Base-by-base conservation (phyloP, 2,797 vertebrate genomes). In the Graptemys geographica region DNA sequence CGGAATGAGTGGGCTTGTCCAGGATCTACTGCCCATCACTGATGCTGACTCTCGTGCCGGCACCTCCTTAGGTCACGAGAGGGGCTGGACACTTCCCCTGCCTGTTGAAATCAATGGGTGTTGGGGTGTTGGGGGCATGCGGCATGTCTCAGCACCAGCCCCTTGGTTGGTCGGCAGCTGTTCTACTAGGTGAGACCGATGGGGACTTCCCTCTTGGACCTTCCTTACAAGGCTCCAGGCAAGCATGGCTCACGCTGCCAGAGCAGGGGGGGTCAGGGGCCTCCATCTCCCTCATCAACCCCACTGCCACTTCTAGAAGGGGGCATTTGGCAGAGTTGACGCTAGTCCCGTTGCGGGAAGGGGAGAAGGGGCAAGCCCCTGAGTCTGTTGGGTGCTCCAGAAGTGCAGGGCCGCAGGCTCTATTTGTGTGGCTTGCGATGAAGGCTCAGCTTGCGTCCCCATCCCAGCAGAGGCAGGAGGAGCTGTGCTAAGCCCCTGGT, bases 331-430 rank as follows among this genome's bases (percentile, higher is more conserved):
- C 44, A 9, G 74, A 16, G 74, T 15, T 47, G 41, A 27, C 25
- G 8, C 27, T 27, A 47, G 44, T 47, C 13, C 41, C 28, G 1
- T 8, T 78, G 74, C 3, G 27, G 72, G 41, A 44, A 76, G 41
- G 27, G 44, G 27, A 49, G 41, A 49, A 78, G 0, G 13, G 13
- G 44, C 19, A 25, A 72, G n/a, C 4, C 44, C 16, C 74, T 1
- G 44, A 9, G 13, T 16, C 74, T 47, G 27, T 49, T 49, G 27
- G 44, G 27, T 78, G 13, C 44, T 49, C 41, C 44, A 16, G 74
- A 47, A 31, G 27, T 5, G 44, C 27, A 47, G 23, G 27, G 44
- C 44, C 41, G 27, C 4, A 7, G 41, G 41, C 44, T 49, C 27
- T 78, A 31, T 8, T 19, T 18, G 44, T 16, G 74, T 78, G 41